Base-by-base conservation (phyloP, 37 sponge, comb jelly and placozoan species). In the Theonella swinhoei region DNA sequence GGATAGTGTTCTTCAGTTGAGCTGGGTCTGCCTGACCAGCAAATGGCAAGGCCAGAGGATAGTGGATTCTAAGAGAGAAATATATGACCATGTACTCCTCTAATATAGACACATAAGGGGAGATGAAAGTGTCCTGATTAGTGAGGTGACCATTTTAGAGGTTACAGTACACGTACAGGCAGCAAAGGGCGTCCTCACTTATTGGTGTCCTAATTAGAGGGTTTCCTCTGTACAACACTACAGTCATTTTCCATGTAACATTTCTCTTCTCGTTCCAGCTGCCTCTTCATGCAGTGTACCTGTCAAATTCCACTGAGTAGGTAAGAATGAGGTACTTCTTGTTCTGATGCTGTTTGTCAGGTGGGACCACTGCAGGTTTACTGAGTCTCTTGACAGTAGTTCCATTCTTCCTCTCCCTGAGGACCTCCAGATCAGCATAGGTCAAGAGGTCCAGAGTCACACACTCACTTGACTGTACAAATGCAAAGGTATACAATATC, bases 271-370 rank as follows among this genome's bases (percentile, higher is more conserved):
- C 11, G 32, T 14, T 33, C 61, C 38, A 29, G n/a, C 22, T 1
- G 22, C 34, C 61, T n/a, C 8, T n/a, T n/a, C n/a, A n/a, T n/a
- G n/a, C n/a, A n/a, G 36, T 36, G 25, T 61, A 89, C 89, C 89
- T 80, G 63, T 95, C 95, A 86, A 95, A 95, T 54, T 91, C 95
- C 9, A 86, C 94, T 29, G 75, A 75, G 68, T 95, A 95, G 23
- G 95, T 95, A 29, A 95, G 39, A 58, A 95, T 95, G 81, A 95
- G 89, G 75, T 95, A 95, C 69, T 94, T 54, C 68, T 95, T 95
- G 35, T 79, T 42, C 22, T 83, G 83, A 8, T 75, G 64, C 7
- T 38, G 33, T 3, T 67, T 23, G 30, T 62, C n/a, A 58, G 40
- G 80, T 30, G 87, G 90, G 28, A 79, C 74, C 20, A 38, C 24